Base-by-base conservation (phyloP, 1,140 invertebrate genomes). In the Contarinia nasturtii region DNA sequence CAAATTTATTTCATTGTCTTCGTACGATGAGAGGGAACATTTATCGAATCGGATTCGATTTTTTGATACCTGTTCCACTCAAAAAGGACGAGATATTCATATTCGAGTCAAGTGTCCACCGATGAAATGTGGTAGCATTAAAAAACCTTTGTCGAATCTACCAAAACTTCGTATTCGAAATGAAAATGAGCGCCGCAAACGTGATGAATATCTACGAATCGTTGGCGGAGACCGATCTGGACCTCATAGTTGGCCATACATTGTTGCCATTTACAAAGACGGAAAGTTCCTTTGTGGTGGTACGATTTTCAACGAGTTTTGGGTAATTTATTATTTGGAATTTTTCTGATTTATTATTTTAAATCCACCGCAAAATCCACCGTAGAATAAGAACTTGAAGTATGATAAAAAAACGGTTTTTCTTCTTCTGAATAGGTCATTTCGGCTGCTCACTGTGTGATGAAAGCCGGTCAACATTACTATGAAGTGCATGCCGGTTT, bases 261-360 rank as follows among this genome's bases (percentile, higher is more conserved):
- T 87, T 44, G 77, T 86, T 15, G 76, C 76, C 1, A 71, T 88
- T 40, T 82, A 79, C 50, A 70, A 71, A 51, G 71, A 87, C 58
- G 86, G 85, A 10, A 60, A 66, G 18, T 84, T 86, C 50, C 78
- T 82, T 53, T 95, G 91, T 57, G 88, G 87, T 0, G 90, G 86
- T 7, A 76, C 79, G 7, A 72, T 95, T 7, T 62, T 94, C 27
- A 76, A 73, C 50, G 71, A 83, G 44, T 56, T 70, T 42, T 92
- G 86, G 85, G 70, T n/a, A n/a, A n/a, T n/a, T n/a, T n/a, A n/a
- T n/a, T n/a, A n/a, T n/a, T n/a, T n/a, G n/a, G n/a, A n/a, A n/a
- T n/a, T n/a, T n/a, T n/a, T n/a, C n/a, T 94, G 18, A 60, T 92
- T 18, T 80, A 82, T n/a, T 5, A 8, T n/a, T 22, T n/a, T 20